Evolutionary conservation across 2,113 vertebrate species (phyloP), one percentile per base, ranked within the genome.

Genomic region (Halichoerus grypus): DNA sequence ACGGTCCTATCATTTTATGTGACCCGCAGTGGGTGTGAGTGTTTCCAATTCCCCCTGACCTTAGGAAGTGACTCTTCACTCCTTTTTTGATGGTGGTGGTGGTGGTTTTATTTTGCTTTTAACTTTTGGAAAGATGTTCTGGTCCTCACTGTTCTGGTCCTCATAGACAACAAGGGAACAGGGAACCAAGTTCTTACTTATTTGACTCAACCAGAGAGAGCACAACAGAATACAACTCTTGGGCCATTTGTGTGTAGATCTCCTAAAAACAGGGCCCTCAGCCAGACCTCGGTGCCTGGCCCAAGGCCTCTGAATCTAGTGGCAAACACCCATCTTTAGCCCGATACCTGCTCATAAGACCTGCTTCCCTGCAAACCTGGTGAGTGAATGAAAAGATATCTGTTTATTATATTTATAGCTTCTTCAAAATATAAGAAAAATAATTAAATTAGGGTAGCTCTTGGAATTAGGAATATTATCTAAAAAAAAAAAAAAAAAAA

Each of bases 341-440:
- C 51, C 1, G 11, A n/a, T 21, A 18, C 12, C 31, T 36, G 33
- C 9, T 19, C 57, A 71, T 4, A 49, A 33, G 84, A 46, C 7
- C 53, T 3, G 12, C 51, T 63, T 63, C 31, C 22, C 3, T 39
- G n/a, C 16, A n/a, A 22, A 49, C 46, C 11, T 57, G 53, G 39
- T 53, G 46, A 76, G 16, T 36, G 9, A 95, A 59, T 21, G 39
- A 83, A 82, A 55, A 57, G 21, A 7, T 7, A 7, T 19, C 31
- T 79, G 1, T 36, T 85, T 21, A 63, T 51, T 93, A n/a, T 19
- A 74, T 12, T 77, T 67, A 83, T 4, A 49, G 21, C 24, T 63
- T 91, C 88, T 88, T 87, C 39, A 96, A 74, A 67, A 51, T 36
- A 42, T 3, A 80, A 92, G 63, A 57, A 90, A 94, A 85, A 94